Evolutionary conservation across 2,888 invertebrate species (phyloP).

Genomic region (Acanthosoma haemorrhoidale): DNA sequence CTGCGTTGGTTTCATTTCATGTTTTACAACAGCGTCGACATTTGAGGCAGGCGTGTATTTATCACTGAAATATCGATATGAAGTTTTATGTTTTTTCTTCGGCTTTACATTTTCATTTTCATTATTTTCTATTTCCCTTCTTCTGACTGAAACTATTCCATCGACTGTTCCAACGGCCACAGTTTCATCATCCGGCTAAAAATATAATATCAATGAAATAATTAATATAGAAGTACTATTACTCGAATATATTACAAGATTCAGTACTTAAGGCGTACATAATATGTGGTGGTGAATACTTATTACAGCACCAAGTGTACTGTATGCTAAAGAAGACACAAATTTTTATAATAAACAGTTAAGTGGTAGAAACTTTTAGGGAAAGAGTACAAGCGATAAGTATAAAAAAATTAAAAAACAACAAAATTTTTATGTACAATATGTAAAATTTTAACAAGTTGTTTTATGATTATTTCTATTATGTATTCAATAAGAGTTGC

Average conservation of each 20-base stretch:
- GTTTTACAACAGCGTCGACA: conserved; percentile 47
- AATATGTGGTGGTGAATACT: too few species aligned
- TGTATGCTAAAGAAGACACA: neutral
- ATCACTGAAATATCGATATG: conserved; percentile 34
- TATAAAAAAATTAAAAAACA: neutral
- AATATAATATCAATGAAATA: too few species aligned
- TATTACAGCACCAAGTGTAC: too few species aligned
- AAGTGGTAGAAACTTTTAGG: neutral
- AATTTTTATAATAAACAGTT: neutral
- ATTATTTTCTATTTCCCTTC: conserved; percentile 53
- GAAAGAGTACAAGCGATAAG: neutral
- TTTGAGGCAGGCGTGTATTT: conserved; percentile 48
- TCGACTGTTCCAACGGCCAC: conserved; percentile 89
- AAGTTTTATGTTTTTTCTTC: conserved; percentile 16
- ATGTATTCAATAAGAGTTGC: too few species aligned
- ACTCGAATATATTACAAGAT: too few species aligned
- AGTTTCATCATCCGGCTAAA: conserved; percentile 65
- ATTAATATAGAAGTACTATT: too few species aligned
- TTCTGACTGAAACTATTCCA: conserved; percentile 80
- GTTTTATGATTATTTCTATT: too few species aligned
- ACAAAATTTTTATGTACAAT: too few species aligned
- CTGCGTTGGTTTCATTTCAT: conserved; percentile 30
- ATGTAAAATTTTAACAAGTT: too few species aligned
- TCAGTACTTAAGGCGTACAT: neutral
- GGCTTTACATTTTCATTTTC: neutral